Percentiles rank a stretch among this genome's conserved stretches.
phyloP scores from a whole-genome alignment of 2,888 invertebrate species.

The Campoplex capitator region DNA sequence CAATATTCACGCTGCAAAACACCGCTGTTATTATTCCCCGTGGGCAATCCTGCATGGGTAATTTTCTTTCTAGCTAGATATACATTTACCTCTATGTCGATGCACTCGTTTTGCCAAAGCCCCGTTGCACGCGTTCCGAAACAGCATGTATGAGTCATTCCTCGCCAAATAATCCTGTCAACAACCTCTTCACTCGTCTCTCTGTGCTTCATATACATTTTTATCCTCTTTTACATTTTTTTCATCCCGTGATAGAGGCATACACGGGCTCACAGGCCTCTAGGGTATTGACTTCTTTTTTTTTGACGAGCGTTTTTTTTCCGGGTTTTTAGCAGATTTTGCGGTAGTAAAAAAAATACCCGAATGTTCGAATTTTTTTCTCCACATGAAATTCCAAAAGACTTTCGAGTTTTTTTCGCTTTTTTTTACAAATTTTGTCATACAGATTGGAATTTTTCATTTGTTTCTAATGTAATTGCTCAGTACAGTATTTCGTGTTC shows the following conservation, averaged over 20 bases:
- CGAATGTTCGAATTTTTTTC: not conserved
- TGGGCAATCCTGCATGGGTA: slow-evolving; percentile 49
- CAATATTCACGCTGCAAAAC: slow-evolving; percentile 36
- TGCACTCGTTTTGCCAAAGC: slow-evolving; percentile 47
- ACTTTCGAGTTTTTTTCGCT: not conserved
- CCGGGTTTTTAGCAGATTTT: not conserved
- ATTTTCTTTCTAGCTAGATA: slow-evolving; percentile 53
- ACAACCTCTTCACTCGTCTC: not conserved
- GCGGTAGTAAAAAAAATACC: not conserved
- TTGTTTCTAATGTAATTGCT: too few species aligned
- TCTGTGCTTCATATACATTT: not conserved
- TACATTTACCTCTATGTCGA: slow-evolving; percentile 57
- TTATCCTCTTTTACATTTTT: not conserved
- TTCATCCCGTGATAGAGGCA: not conserved
- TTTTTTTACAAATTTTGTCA: not conserved
- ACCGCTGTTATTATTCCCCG: slow-evolving; percentile 42
- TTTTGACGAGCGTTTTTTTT: not conserved
- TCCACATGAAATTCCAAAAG: not conserved
- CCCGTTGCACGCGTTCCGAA: not conserved
- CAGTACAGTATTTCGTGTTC: too few species aligned
- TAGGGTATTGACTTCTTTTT: not conserved
- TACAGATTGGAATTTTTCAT: too few species aligned
- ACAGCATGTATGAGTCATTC: slow-evolving; percentile 2
- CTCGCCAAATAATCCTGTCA: slow-evolving; percentile 14
- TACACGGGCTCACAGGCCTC: not conserved